Conservation (phyloP, 1,140 invertebrate genomes). For the Nasonia giraulti region DNA sequence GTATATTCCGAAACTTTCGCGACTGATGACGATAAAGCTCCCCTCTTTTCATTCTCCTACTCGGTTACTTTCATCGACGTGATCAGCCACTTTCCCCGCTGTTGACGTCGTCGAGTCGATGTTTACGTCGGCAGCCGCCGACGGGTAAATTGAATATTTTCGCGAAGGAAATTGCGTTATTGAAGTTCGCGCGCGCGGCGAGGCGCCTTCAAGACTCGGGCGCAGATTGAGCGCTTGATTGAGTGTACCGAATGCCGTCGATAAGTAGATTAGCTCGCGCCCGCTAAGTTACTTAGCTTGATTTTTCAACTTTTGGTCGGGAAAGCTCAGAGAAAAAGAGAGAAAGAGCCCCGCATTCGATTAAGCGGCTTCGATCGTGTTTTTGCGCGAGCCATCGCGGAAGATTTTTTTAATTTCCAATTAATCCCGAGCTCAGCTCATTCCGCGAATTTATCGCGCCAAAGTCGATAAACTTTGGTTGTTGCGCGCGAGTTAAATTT, state of each 20-base stretch:
- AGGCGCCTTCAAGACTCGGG: not conserved
- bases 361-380: not conserved
- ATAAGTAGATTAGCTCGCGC: constrained; percentile 24
- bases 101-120: not conserved
- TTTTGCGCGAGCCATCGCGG: too few species aligned
- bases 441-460: too few species aligned
- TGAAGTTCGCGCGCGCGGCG: constrained; percentile 6
- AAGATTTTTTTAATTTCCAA: not conserved
- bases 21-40: not conserved
- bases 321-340: not conserved
- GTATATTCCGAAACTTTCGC: not conserved
- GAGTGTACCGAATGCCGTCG: not conserved
- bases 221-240: constrained; percentile 1
- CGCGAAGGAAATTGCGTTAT: constrained; percentile 22
- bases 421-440: too few species aligned
- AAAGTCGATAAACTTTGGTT: too few species aligned
- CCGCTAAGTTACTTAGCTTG: not conserved
- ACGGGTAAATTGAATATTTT: constrained; percentile 39
- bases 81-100: not conserved
- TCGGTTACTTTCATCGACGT: not conserved
- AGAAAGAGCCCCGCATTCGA: not conserved
- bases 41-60: not conserved
- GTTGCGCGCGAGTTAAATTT: too few species aligned
- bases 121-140: constrained; percentile 1
- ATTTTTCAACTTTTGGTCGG: not conserved